Evolutionary conservation across 2,113 vertebrate species (phyloP).

Genomic region (Saguinus midas): DNA sequence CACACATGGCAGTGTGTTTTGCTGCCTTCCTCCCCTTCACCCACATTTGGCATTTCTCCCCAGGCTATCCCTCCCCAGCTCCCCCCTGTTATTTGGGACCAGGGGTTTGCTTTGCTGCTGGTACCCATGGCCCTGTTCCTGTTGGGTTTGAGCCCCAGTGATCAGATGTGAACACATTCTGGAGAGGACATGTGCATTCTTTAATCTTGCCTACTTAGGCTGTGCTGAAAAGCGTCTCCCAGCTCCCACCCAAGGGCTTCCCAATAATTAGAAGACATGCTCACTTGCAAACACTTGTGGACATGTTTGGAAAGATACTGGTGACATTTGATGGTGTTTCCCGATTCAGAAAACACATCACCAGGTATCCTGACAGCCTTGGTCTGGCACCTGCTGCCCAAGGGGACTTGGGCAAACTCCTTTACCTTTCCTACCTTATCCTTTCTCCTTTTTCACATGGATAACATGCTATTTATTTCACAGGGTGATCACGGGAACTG

Average conservation of each 20-base stretch:
- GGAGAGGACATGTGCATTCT: not conserved
- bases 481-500: not conserved
- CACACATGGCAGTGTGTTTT: too few species aligned
- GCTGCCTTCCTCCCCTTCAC: too few species aligned
- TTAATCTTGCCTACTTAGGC: not conserved
- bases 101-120: not conserved
- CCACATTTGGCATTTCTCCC: too few species aligned
- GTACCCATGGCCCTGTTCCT: not conserved
- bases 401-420: not conserved
- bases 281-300: not conserved
- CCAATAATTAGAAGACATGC: not conserved
- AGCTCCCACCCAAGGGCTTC: not conserved
- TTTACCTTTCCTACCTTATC: not conserved
- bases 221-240: not conserved
- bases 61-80: too few species aligned
- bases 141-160: not conserved
- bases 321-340: not conserved
- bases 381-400: not conserved
- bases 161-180: not conserved
- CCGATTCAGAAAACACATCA: too few species aligned
- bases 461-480: not conserved
- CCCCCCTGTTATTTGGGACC: not conserved
- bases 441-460: not conserved
- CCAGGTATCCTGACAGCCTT: not conserved
- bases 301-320: not conserved